Evolutionary conservation across 2,797 vertebrate genomes (phyloP), one percentile per base, ranked within the genome.

Genomic region (Cyclura pinguis): DNA sequence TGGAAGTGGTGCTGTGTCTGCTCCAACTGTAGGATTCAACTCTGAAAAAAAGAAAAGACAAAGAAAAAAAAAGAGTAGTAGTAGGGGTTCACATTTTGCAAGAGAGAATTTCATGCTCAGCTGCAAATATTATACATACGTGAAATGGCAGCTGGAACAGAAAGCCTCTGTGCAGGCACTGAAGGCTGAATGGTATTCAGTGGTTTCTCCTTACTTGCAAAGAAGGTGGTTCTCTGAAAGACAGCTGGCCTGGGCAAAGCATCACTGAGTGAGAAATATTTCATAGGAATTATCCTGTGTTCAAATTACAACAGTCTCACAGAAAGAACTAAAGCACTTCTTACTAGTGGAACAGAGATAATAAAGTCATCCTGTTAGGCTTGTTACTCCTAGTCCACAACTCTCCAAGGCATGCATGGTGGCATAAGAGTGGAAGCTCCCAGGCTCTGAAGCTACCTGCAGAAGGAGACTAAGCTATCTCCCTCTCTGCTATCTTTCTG

Each of bases 141-240:
- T 98, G 97, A 96, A 93, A 97, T 97, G 84, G 96, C 97, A 93
- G 97, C 97, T 50, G 98, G 97, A 95, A 98, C 96, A 90, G 97
- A 97, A 42, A 98, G 96, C 91, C 97, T 97, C 88, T 95, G 96
- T 85, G 96, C 90, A 89, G 93, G 89, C 35, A 96, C 97, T 50
- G 95, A 92, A 85, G 96, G 92, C 9, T 88, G 84, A 86, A 92
- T 84, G 4, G 93, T 64, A 69, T 10, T 74, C 64, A 77, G 52
- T 47, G 85, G 87, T 88, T 91, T 96, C 77, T 96, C 96, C 87
- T 85, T 92, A 38, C 67, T 94, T 88, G 96, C 89, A 86, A 93
- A 50, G 73, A 91, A 64, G 35, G 57, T 88, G 64, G 87, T 80
- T 77, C 91, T 96, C 85, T 93, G 90, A 81, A 94, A 93, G 22